These are phyloP conservation scores for Phaethon lepturus DNA, from an alignment of 2,113 vertebrate genomes.

Conservation along the genomic window DNA sequence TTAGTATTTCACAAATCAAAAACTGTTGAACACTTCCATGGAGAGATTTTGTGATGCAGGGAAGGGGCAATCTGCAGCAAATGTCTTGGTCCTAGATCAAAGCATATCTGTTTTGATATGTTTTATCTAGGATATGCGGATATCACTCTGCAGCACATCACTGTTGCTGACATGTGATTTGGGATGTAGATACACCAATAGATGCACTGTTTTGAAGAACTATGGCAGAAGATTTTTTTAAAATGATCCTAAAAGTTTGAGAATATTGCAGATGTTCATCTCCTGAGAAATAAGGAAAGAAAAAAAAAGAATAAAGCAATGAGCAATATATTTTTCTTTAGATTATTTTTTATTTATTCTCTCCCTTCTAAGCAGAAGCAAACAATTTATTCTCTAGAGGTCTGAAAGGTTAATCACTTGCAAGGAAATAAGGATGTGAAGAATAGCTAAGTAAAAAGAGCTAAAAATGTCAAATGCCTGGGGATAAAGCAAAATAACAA, in stretches of 20 bases:
- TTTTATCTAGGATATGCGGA: no score
- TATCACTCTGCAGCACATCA: background rate
- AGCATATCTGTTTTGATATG: background rate
- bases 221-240: background rate
- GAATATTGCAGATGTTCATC: background rate
- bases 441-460: background rate
- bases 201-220: background rate
- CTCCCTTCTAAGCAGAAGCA: background rate
- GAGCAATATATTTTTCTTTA: background rate
- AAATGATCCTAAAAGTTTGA: background rate
- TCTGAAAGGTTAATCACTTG: conserved; percentile 9
- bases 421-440: background rate
- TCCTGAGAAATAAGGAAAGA: background rate
- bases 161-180: background rate
- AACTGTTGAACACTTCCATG: background rate
- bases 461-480: background rate
- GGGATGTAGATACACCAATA: background rate
- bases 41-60: background rate
- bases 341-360: background rate
- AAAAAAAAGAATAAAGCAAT: background rate
- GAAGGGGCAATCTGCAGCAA: background rate
- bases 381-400: conserved; percentile 3
- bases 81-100: background rate
- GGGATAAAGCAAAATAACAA: background rate
- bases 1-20: background rate